Evolutionary conservation across 2,113 vertebrate species (phyloP).

Genomic region (Candoia aspera): DNA sequence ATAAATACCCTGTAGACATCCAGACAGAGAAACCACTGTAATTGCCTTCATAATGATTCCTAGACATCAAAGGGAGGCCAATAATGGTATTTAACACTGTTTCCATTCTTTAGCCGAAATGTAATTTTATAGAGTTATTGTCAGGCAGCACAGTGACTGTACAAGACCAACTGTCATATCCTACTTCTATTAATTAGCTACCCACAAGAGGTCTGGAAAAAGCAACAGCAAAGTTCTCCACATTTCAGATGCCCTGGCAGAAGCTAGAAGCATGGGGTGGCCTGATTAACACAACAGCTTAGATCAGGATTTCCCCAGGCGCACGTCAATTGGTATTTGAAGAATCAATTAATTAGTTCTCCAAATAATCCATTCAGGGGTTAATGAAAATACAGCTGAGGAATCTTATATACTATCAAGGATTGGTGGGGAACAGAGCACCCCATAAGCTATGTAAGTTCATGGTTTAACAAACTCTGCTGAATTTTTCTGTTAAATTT

Average conservation of each 20-base stretch:
- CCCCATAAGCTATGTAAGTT: slow-evolving; percentile 61
- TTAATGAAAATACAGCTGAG: slow-evolving; percentile 81
- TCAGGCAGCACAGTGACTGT: slow-evolving; percentile 74
- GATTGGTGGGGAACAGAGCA: slow-evolving; percentile 63
- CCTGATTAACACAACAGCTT: slow-evolving; percentile 82
- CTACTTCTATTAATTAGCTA: slow-evolving; percentile 83
- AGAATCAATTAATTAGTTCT: slow-evolving; percentile 87
- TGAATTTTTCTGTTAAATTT: neutral
- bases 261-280: slow-evolving; percentile 73
- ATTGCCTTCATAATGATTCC: slow-evolving; percentile 86
- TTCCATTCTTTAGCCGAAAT: slow-evolving; percentile 84
- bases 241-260: slow-evolving; percentile 78
- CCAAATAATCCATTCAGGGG: slow-evolving; percentile 82
- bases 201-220: slow-evolving; percentile 77
- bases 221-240: slow-evolving; percentile 79
- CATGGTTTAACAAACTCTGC: slow-evolving; percentile 31
- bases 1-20: slow-evolving; percentile 82
- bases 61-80: slow-evolving; percentile 85
- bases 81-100: slow-evolving; percentile 88
- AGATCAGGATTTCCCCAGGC: slow-evolving; percentile 80
- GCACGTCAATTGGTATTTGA: slow-evolving; percentile 81
- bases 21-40: slow-evolving; percentile 84
- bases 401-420: slow-evolving; percentile 64
- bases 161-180: slow-evolving; percentile 82
- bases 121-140: slow-evolving; percentile 85